phyloP scores from a whole-genome alignment of 2,113 vertebrate species.

The Irena cyanogastra region DNA sequence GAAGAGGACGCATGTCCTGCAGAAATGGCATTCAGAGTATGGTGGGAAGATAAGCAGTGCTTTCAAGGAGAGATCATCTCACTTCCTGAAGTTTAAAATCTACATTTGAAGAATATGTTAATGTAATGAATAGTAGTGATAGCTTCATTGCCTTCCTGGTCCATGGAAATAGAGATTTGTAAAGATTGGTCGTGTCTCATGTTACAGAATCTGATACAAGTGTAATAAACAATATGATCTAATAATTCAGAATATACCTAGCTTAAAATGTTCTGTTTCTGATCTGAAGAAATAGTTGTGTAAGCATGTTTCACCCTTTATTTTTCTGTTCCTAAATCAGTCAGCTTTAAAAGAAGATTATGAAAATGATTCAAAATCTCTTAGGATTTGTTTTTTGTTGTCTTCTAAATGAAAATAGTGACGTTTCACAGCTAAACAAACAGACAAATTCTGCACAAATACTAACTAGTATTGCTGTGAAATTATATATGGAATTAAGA shows the following conservation, averaged over 20 bases:
- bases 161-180: not conserved
- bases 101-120: not conserved
- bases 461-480: not conserved
- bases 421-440: not conserved
- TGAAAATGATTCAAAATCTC: not conserved
- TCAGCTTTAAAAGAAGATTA: not conserved
- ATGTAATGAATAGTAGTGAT: not conserved
- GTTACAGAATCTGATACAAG: not conserved
- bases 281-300: not conserved
- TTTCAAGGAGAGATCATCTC: not conserved
- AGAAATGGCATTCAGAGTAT: not conserved
- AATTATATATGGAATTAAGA: not conserved
- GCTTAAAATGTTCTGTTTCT: not conserved
- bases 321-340: not conserved
- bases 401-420: constrained; percentile 5
- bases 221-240: not conserved
- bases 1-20: not conserved
- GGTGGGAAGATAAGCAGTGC: not conserved
- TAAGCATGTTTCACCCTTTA: not conserved
- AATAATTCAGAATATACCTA: not conserved
- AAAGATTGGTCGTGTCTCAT: not conserved
- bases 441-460: not conserved
- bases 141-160: not conserved
- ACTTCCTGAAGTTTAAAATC: not conserved
- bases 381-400: not conserved